Conservation (phyloP, 2,888 invertebrate genomes). For the Trypoxylon attenuatum region DNA sequence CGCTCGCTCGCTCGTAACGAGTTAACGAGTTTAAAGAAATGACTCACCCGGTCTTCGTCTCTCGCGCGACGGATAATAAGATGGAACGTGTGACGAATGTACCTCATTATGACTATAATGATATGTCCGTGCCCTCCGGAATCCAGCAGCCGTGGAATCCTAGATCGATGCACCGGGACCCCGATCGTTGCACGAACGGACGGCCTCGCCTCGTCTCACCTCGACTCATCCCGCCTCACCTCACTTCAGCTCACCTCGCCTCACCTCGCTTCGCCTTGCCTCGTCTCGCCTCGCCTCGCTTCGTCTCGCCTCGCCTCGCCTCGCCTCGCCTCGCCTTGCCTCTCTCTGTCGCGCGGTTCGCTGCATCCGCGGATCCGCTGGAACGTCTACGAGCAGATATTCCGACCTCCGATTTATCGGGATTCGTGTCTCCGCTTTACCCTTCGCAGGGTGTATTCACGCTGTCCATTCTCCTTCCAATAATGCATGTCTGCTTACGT, state of each 20-base stretch:
- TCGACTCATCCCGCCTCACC: conserved; percentile 27
- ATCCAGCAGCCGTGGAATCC: conserved; percentile 7
- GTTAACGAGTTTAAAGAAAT: conserved; percentile 57
- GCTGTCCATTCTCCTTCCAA: conserved; percentile 25
- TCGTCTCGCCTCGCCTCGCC: background rate
- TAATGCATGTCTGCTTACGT: conserved; percentile 28
- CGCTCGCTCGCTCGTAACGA: conserved; percentile 46
- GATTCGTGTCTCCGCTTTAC: background rate
- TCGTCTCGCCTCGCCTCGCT: too few relatives aligned
- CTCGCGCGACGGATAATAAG: conserved; percentile 41
- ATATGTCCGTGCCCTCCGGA: conserved; percentile 21
- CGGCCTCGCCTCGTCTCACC: conserved; percentile 7
- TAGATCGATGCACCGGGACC: conserved; percentile 34
- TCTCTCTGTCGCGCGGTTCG: background rate
- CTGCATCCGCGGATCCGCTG: background rate
- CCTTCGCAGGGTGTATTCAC: conserved; percentile 9
- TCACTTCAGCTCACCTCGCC: conserved; percentile 2
- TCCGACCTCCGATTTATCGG: background rate
- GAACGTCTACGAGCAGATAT: background rate
- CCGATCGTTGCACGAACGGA: conserved; percentile 21
- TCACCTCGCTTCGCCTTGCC: too few relatives aligned
- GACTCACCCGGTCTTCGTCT: conserved; percentile 40
- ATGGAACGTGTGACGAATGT: conserved; percentile 48
- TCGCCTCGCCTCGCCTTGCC: background rate
- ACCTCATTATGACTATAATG: conserved; percentile 40